Evolutionary conservation across 1,140 invertebrate genomes (phyloP).

Genomic region (Cydia fagiglandana): DNA sequence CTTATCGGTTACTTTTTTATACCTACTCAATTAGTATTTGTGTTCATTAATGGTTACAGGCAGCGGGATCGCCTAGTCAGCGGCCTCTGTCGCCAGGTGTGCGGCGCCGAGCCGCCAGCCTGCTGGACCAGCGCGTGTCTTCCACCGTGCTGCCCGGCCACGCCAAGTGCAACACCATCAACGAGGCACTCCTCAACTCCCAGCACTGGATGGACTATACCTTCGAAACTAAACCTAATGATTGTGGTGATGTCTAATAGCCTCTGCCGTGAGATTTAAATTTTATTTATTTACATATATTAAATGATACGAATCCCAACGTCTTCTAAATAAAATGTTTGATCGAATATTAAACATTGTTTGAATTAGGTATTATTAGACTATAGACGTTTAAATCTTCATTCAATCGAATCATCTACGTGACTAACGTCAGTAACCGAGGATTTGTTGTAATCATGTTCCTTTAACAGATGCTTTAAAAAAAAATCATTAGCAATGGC

Average conservation of each 20-base stretch:
- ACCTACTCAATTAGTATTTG: no score
- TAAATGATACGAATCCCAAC: neutral
- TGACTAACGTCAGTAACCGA: conserved; percentile 5
- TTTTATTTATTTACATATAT: neutral
- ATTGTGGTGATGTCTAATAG: conserved; percentile 37
- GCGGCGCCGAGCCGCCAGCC: conserved; percentile 51
- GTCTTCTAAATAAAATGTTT: neutral
- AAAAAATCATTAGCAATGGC: neutral
- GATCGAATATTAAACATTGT: neutral
- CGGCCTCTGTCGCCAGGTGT: conserved; percentile 56
- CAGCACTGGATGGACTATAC: conserved; percentile 59
- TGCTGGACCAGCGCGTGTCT: conserved; percentile 54
- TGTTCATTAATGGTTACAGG: neutral
- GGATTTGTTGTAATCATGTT: neutral
- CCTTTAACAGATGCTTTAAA: neutral
- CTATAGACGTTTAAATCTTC: neutral
- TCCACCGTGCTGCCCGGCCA: conserved; percentile 47
- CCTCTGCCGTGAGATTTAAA: neutral
- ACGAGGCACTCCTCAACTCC: conserved; percentile 61
- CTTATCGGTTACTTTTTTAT: no score
- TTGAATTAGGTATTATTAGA: no score
- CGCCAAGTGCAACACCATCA: conserved; percentile 68
- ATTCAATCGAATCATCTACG: neutral
- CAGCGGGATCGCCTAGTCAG: conserved; percentile 41
- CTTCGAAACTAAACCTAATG: conserved; percentile 48